A percentile compares a stretch with the other conserved stretches of the same genome.
Evolutionary conservation across 2,888 invertebrate species (phyloP).

Genomic region (Pogonocherus hispidulus): DNA sequence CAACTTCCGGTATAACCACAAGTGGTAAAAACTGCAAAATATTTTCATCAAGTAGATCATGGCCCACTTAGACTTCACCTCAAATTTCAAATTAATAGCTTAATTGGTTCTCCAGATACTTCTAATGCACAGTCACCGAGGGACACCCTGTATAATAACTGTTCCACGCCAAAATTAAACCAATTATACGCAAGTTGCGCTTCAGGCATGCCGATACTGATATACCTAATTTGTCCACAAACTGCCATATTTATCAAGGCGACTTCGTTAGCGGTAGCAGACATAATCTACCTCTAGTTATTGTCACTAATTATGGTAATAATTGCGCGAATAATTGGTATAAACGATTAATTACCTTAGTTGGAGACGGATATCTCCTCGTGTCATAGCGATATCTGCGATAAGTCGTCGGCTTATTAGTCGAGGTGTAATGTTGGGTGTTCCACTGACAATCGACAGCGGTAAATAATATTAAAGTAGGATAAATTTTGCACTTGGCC

Average conservation of each 20-base stretch:
- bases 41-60: too few species aligned
- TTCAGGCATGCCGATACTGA: too few species aligned
- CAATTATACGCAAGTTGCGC: too few species aligned
- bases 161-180: too few species aligned
- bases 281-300: slow-evolving; percentile 13
- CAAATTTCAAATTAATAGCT: too few species aligned
- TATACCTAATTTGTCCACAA: background rate
- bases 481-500: slow-evolving; percentile 27
- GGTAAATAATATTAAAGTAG: slow-evolving; percentile 11
- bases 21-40: too few species aligned
- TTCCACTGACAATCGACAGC: slow-evolving; percentile 3
- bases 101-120: too few species aligned
- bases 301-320: slow-evolving; percentile 25
- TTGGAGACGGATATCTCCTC: slow-evolving; percentile 14
- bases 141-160: too few species aligned
- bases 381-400: slow-evolving; percentile 8
- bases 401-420: slow-evolving; percentile 18
- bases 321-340: slow-evolving; percentile 9
- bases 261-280: background rate
- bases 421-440: slow-evolving; percentile 24
- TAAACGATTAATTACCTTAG: slow-evolving; percentile 12
- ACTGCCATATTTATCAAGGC: background rate
- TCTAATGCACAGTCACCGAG: too few species aligned
- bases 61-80: too few species aligned
- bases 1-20: too few species aligned